A percentile compares a stretch with the other conserved stretches of the same genome.
phyloP scores from a whole-genome alignment of 2,888 invertebrate genomes.

The Luperina testacea region DNA sequence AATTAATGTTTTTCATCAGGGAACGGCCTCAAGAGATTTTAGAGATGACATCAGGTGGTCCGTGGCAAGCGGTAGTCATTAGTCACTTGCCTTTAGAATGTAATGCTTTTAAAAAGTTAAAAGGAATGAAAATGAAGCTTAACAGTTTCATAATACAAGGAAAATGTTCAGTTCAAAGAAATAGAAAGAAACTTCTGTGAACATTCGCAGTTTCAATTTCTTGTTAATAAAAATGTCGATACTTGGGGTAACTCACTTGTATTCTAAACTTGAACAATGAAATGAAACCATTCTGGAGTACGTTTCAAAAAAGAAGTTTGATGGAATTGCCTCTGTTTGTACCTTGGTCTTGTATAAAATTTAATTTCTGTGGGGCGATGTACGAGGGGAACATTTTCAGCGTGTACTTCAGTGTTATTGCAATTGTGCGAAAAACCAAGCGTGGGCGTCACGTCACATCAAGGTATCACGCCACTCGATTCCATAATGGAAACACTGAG shows the following conservation, averaged over 20 bases:
- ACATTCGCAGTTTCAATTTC: slow-evolving; percentile 25
- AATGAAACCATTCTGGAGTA: slow-evolving; percentile 53
- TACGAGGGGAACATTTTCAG: slow-evolving; percentile 51
- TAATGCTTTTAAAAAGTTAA: slow-evolving; percentile 27
- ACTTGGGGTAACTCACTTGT: slow-evolving; percentile 22
- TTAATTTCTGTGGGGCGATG: slow-evolving; percentile 53
- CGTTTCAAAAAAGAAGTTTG: slow-evolving; percentile 62
- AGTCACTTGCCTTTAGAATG: slow-evolving; percentile 21
- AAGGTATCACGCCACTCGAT: slow-evolving; percentile 68
- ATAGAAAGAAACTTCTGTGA: slow-evolving; percentile 8
- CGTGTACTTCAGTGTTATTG: slow-evolving; percentile 56
- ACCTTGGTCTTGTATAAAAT: slow-evolving; percentile 66
- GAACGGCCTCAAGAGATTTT: slow-evolving; percentile 17
- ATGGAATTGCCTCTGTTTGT: slow-evolving; percentile 63
- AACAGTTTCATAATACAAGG: slow-evolving; percentile 19
- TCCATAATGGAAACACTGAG: slow-evolving; percentile 70
- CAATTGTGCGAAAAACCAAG: slow-evolving; percentile 61
- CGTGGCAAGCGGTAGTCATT: slow-evolving; percentile 35
- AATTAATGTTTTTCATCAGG: slow-evolving; percentile 44
- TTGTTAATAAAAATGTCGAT: slow-evolving; percentile 45
- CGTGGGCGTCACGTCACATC: slow-evolving; percentile 63
- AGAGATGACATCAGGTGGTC: slow-evolving; percentile 29
- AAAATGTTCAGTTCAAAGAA: slow-evolving; percentile 12
- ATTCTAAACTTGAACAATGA: slow-evolving; percentile 37
- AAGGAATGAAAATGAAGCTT: slow-evolving; percentile 18